Base-by-base conservation (phyloP, 2,113 vertebrate species). In the Otocyon megalotis region DNA sequence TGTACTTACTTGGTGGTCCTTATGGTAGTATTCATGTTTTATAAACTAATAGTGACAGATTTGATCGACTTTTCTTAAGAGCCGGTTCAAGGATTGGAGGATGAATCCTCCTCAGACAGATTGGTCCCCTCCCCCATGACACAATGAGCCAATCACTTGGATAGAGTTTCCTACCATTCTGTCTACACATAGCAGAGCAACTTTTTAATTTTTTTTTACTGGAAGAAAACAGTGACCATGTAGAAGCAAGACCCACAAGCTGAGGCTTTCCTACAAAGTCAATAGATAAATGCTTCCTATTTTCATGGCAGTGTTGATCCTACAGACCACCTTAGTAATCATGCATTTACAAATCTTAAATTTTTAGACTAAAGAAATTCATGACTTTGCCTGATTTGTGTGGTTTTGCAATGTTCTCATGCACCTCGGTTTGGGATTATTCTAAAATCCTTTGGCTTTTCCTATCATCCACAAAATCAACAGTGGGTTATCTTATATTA, bases 361-460 rank as follows among this genome's bases (percentile, higher is more conserved):
- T 8, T 28, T 53, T 80, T 28, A 50, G 5, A 10, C 54, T 85
- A 56, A 63, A 53, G 35, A 65, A 56, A 84, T 85, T 12, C 4
- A 81, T 48, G 30, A 53, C 19, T 67, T 81, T 60, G 54, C n/a
- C 26, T 16, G 3, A 69, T 74, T 43, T 32, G 11, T 37, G 5
- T 37, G 13, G 65, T 58, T 35, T 63, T 85, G n/a, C 3, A 91
- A 65, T 20, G 4, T 91, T 63, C 65, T 88, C 58, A 81, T 1
- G 5, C 5, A 63, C 13, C 5, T 4, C 43, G 63, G 19, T 9
- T 90, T 62, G 62, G n/a, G 16, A 8, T 28, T 58, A 43, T 35
- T 80, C 53, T 84, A 48, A 83, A 77, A 19, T 60, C 48, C 4
- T 60, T 86, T 53, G 65, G 35, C 17, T 89, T 95, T 94, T 58